Percentiles rank a stretch among this genome's conserved stretches.
These are phyloP conservation scores for Limanda limanda DNA, from an alignment of 2,113 vertebrate species.

Conservation along the genomic window DNA sequence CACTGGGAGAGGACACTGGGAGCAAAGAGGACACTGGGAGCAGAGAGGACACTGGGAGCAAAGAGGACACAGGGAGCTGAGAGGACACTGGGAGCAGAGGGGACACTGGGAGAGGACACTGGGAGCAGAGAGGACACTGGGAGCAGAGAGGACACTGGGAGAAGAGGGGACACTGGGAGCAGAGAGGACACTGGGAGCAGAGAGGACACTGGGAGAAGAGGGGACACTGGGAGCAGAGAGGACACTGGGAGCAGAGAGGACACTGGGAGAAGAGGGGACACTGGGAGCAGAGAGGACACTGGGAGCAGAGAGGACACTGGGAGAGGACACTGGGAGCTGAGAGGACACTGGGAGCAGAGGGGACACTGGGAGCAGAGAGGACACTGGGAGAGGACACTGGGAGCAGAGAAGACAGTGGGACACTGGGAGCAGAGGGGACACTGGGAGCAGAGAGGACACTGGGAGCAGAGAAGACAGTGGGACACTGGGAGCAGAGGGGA, in stretches of 20 bases:
- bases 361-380: conserved; percentile 56
- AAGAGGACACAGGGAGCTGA: conserved; percentile 25
- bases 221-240: conserved; percentile 38
- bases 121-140: conserved; percentile 32
- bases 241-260: conserved; percentile 13
- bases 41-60: conserved; percentile 32
- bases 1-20: conserved; percentile 43
- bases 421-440: conserved; percentile 42
- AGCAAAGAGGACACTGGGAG: too few species aligned
- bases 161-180: conserved; percentile 45
- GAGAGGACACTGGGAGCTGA: conserved; percentile 48
- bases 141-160: conserved; percentile 30
- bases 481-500: conserved; percentile 39
- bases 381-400: conserved; percentile 28
- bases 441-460: conserved; percentile 38
- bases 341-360: neutral
- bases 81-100: conserved; percentile 7
- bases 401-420: conserved; percentile 8
- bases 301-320: conserved; percentile 31
- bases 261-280: conserved; percentile 62
- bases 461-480: conserved; percentile 35
- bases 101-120: conserved; percentile 68
- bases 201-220: conserved; percentile 50
- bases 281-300: conserved; percentile 38
- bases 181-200: conserved; percentile 41